Conservation (phyloP, 2,888 invertebrate species). For the Dasypogon diadema region DNA sequence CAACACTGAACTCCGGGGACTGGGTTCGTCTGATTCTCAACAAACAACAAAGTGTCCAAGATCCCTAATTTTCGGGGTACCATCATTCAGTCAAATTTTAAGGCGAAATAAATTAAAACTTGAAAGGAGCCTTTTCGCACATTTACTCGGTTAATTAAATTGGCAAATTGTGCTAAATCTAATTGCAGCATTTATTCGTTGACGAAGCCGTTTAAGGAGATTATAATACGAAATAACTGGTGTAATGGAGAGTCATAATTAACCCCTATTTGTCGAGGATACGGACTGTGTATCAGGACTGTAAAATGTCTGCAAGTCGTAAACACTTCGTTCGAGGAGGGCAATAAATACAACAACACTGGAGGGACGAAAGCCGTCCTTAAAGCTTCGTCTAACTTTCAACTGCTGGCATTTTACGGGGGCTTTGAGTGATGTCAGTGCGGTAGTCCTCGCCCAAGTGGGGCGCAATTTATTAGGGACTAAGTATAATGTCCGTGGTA, state of each 20-base stretch:
- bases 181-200: constrained; percentile 40
- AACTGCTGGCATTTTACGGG: constrained; percentile 39
- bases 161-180: constrained; percentile 47
- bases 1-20: too few relatives aligned
- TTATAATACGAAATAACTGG: constrained; percentile 47
- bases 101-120: constrained; percentile 8
- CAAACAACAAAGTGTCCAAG: too few relatives aligned
- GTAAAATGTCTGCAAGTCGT: constrained; percentile 51
- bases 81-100: constrained; percentile 23
- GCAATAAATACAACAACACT: constrained; percentile 44
- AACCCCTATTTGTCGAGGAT: constrained; percentile 55
- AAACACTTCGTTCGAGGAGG: constrained; percentile 47
- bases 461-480: constrained; percentile 45
- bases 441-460: constrained; percentile 38
- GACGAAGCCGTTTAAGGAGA: constrained; percentile 43
- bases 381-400: constrained; percentile 45
- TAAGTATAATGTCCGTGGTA: constrained; percentile 22
- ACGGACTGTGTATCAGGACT: constrained; percentile 44
- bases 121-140: constrained; percentile 16
- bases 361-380: constrained; percentile 46
- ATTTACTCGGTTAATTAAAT: constrained; percentile 43
- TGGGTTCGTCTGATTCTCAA: too few relatives aligned
- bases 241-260: constrained; percentile 53
- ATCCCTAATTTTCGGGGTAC: background rate
- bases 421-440: constrained; percentile 49